phyloP scores from a whole-genome alignment of 1,140 invertebrate species.

The Formica selysi region DNA sequence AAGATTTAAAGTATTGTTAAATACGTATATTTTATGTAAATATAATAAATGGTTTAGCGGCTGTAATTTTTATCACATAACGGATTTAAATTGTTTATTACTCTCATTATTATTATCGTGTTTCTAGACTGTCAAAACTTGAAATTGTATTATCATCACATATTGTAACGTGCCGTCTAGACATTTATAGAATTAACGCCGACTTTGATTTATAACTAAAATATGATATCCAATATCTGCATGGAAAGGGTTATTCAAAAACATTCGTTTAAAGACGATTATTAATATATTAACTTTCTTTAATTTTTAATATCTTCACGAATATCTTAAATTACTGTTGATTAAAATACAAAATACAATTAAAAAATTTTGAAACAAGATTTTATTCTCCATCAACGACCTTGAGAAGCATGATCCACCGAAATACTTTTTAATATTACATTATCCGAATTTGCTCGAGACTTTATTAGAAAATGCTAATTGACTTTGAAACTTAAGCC shows the following conservation, averaged over 20 bases:
- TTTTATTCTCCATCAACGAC: background rate
- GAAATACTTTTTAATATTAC: slow-evolving; percentile 4
- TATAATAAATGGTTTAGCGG: background rate
- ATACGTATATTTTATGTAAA: background rate
- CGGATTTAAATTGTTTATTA: no score
- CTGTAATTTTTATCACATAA: background rate
- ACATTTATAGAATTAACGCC: background rate
- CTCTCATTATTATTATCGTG: background rate
- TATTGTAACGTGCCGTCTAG: background rate
- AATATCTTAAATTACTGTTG: background rate
- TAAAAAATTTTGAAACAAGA: background rate
- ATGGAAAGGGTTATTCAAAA: background rate
- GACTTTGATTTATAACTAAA: background rate
- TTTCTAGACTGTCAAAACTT: background rate
- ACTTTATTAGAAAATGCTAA: slow-evolving; percentile 16
- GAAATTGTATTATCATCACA: background rate
- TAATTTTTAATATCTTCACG: background rate
- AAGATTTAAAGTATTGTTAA: background rate
- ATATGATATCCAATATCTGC: background rate
- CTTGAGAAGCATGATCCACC: background rate
- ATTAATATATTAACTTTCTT: background rate
- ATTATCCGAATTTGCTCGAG: background rate
- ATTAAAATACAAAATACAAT: background rate
- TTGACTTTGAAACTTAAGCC: slow-evolving; percentile 29
- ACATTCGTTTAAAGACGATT: background rate